Evolutionary conservation across 2,797 vertebrate species (phyloP), one percentile per base, ranked within the genome.

Genomic region (Oophaga sylvatica): DNA sequence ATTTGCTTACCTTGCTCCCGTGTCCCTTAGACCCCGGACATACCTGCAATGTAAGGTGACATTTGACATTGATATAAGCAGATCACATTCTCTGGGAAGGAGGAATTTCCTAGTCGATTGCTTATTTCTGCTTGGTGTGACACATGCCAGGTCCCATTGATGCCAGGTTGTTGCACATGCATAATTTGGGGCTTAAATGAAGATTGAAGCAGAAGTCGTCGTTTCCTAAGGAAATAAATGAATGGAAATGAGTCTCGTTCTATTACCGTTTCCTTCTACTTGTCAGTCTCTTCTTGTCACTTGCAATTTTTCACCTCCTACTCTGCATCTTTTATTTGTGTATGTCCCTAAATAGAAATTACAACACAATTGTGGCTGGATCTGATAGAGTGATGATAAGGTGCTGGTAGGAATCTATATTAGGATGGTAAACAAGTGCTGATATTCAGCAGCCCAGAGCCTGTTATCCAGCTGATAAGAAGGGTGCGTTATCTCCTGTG

Each of bases 201-300:
- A 57, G 45, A 31, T 73, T 59, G 8, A 26, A 80, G 35, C 31
- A 20, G 70, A 84, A 45, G 53, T 45, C 83, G 6, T 76, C 22
- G 26, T 76, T 56, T 84, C 35, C 57, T 48, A 76, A n/a, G 31
- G 35, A n/a, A 73, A 41, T 83, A 59, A 84, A 63, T 76, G 57
- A 57, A 62, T 19, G 70, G n/a, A 62, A 84, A 76, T 26, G 57
- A 84, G 83, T 31, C 56, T 41, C 19, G 29, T 84, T 84, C 31
- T 84, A 10, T 84, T 53, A 29, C 82, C 11, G 59, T 75, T 76
- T 63, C 70, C 35, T 73, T 84, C 83, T 63, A 63, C 71, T 62
- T 76, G 70, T 76, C 83, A 84, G 73, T 76, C 70, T 75, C 35
- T 22, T 73, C 20, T 26, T 84, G 83, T 56, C 83, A 63, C 71